Evolutionary conservation across 2,113 vertebrate species (phyloP).

Genomic region (Regulus satrapa): DNA sequence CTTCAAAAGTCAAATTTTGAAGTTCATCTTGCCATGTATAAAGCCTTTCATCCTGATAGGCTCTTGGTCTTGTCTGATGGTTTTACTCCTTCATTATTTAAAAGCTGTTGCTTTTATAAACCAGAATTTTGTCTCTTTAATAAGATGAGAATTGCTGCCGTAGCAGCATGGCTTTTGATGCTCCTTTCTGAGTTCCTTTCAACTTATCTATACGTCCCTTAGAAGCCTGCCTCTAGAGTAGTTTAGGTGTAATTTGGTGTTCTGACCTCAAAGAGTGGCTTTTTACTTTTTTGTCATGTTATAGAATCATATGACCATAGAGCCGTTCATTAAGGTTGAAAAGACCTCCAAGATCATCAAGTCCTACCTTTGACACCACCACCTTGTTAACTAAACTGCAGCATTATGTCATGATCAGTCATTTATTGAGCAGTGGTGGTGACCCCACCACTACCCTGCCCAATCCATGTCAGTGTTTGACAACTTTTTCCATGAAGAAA

Average conservation of each 20-base stretch:
- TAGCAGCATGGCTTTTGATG: not conserved
- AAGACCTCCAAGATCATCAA: not conserved
- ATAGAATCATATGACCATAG: not conserved
- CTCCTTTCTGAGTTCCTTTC: not conserved
- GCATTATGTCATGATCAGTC: not conserved
- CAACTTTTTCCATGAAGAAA: not conserved
- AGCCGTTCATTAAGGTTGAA: not conserved
- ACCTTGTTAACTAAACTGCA: not conserved
- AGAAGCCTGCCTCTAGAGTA: not conserved
- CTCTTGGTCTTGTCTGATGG: not conserved
- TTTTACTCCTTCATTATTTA: not conserved
- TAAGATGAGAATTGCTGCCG: not conserved
- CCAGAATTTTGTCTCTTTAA: not conserved
- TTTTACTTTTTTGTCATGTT: not conserved
- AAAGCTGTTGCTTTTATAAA: not conserved
- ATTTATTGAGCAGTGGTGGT: not conserved
- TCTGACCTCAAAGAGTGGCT: not conserved
- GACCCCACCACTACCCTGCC: no score
- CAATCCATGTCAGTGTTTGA: not conserved
- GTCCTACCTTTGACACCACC: not conserved
- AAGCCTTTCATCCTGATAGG: not conserved
- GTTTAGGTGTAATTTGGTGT: not conserved
- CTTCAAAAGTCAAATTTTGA: not conserved
- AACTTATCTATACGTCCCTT: not conserved
- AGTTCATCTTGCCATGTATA: not conserved